A percentile compares a stretch with the other conserved stretches of the same genome.
Conservation (phyloP, 2,797 vertebrate species). For the Helarctos malayanus region DNA sequence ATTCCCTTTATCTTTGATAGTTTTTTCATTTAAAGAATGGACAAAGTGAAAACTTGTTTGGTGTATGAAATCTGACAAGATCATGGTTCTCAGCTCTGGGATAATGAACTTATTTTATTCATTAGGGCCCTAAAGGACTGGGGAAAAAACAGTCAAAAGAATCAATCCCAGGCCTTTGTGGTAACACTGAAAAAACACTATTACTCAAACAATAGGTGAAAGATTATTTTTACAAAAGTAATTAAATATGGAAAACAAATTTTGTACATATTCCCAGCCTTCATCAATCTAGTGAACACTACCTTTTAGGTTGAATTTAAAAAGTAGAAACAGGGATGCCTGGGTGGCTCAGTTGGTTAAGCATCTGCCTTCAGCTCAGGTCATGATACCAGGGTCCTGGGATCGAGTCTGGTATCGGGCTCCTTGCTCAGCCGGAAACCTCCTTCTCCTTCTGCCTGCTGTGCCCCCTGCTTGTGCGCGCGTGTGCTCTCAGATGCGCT, state of each 20-base stretch:
- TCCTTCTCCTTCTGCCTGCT: no score
- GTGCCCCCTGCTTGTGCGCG: no score
- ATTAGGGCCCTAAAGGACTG: not conserved
- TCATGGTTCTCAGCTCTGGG: not conserved
- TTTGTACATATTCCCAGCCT: not conserved
- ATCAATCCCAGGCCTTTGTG: not conserved
- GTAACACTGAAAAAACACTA: not conserved
- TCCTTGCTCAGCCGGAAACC: no score
- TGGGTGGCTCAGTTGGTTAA: no score
- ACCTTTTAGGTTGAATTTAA: constrained; percentile 47
- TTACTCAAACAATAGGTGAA: constrained; percentile 44
- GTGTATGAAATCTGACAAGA: constrained; percentile 50
- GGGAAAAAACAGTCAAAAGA: not conserved
- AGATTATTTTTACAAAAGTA: constrained; percentile 35
- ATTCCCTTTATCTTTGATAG: not conserved
- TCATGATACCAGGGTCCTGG: no score
- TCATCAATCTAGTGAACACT: not conserved
- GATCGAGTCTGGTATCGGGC: no score
- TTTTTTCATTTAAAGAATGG: constrained; percentile 60
- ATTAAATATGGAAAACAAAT: constrained; percentile 60
- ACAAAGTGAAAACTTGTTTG: constrained; percentile 56
- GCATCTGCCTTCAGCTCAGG: no score
- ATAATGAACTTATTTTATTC: constrained; percentile 65
- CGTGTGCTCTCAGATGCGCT: no score
- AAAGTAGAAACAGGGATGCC: not conserved